Conservation (phyloP, 2,888 invertebrate genomes). For the Pristionchus mayeri region DNA sequence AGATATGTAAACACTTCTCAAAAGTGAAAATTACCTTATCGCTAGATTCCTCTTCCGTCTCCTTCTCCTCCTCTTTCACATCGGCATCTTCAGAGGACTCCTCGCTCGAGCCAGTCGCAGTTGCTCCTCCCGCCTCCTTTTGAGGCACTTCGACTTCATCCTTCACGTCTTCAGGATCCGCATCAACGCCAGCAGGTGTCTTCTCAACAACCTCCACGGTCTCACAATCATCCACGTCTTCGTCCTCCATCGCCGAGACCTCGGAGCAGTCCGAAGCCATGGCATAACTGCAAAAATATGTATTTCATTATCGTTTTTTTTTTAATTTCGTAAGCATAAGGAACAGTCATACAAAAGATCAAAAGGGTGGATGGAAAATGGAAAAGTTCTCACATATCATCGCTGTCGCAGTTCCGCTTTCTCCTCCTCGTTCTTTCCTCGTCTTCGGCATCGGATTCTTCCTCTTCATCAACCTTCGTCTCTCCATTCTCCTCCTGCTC, state of each 20-base stretch:
- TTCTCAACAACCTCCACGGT: not conserved
- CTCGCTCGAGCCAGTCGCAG: not conserved
- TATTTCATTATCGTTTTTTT: no score
- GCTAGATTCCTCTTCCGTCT: not conserved
- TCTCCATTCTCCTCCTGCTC: not conserved
- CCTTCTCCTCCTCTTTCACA: not conserved
- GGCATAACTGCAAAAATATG: no score
- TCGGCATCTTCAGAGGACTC: not conserved
- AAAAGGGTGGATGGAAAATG: no score
- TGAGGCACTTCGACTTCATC: no score
- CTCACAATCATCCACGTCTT: not conserved
- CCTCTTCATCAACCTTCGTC: not conserved
- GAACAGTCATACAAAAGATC: no score
- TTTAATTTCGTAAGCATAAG: no score
- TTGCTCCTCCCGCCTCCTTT: no score
- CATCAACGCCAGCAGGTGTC: not conserved
- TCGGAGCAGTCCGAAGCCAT: no score
- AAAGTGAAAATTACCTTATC: not conserved
- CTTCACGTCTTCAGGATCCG: not conserved
- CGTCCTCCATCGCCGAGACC: no score
- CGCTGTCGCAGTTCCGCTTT: not conserved
- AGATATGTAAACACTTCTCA: no score
- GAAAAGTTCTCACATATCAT: no score
- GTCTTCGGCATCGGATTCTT: not conserved
- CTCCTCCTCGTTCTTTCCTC: not conserved